These are phyloP conservation scores for Apostichopus japonicus DNA, from an alignment of 35 echinoderm and acorn worm species.

Conservation along the genomic window DNA sequence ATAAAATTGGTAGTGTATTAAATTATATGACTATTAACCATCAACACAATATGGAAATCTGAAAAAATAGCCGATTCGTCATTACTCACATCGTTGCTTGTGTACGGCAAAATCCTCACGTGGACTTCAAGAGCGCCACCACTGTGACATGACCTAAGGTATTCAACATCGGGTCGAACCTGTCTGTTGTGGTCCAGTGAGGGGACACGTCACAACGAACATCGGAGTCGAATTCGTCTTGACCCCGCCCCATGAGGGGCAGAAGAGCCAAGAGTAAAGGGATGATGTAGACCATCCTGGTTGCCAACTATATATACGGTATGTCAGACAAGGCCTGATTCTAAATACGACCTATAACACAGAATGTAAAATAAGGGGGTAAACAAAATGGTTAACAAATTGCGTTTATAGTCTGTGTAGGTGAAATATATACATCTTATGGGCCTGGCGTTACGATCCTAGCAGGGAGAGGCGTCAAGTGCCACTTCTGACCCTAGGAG, in stretches of 20 bases:
- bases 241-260: not conserved
- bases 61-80: not conserved
- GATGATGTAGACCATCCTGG: not conserved
- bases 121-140: conserved; percentile 75
- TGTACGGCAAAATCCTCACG: conserved; percentile 69
- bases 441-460: no score
- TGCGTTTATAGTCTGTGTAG: no score
- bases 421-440: no score
- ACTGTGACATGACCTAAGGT: conserved; percentile 66
- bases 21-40: not conserved
- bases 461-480: no score
- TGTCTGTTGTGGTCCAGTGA: not conserved
- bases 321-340: no score
- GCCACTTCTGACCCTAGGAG: no score
- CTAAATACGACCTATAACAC: no score
- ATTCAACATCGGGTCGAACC: conserved; percentile 52
- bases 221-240: not conserved
- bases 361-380: no score
- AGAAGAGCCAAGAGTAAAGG: not conserved
- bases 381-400: no score
- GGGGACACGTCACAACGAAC: not conserved
- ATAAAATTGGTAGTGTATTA: not conserved
- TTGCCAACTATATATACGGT: not conserved
- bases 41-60: not conserved
- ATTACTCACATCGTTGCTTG: conserved; percentile 65